Conservation (phyloP, 92 coral and sea anemone genomes). For the Phenganax stokvisi region DNA sequence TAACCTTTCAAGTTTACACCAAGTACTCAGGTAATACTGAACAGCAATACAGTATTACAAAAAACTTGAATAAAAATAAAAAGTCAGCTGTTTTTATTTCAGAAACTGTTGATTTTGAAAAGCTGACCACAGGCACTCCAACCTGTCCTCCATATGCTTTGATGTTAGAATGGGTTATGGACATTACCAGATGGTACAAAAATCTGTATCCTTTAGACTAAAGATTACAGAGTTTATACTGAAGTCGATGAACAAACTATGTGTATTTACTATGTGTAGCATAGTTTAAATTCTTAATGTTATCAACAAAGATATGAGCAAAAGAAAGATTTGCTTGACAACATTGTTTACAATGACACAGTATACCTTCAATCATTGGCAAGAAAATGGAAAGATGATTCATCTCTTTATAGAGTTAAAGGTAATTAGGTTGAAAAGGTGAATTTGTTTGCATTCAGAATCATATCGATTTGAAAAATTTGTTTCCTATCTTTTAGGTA, state of each 20-base stretch:
- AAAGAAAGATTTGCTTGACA: constrained; percentile 26
- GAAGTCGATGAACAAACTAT: neutral
- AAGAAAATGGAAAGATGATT: constrained; percentile 35
- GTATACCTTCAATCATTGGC: constrained; percentile 23
- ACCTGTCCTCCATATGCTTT: constrained; percentile 15
- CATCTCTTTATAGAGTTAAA: constrained; percentile 26
- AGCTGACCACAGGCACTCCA: constrained; percentile 19
- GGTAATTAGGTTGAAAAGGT: constrained; percentile 9
- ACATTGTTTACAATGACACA: constrained; percentile 18
- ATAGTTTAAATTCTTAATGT: neutral
- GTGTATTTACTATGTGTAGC: neutral
- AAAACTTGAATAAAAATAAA: neutral
- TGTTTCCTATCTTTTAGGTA: constrained; percentile 10
- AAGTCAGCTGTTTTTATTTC: neutral
- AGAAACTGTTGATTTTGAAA: constrained; percentile 27
- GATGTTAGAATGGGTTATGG: constrained; percentile 28
- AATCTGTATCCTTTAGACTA: constrained; percentile 31
- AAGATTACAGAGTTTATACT: too few species aligned
- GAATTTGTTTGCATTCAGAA: neutral
- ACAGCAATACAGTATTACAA: too few species aligned
- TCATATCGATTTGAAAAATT: neutral
- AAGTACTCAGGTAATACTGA: constrained; percentile 3
- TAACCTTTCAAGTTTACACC: constrained; percentile 11
- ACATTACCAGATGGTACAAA: constrained; percentile 25
- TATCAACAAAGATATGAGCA: constrained; percentile 20